These are phyloP conservation scores for Xestia ashworthii DNA, from an alignment of 2,888 invertebrate species.

Conservation along the genomic window DNA sequence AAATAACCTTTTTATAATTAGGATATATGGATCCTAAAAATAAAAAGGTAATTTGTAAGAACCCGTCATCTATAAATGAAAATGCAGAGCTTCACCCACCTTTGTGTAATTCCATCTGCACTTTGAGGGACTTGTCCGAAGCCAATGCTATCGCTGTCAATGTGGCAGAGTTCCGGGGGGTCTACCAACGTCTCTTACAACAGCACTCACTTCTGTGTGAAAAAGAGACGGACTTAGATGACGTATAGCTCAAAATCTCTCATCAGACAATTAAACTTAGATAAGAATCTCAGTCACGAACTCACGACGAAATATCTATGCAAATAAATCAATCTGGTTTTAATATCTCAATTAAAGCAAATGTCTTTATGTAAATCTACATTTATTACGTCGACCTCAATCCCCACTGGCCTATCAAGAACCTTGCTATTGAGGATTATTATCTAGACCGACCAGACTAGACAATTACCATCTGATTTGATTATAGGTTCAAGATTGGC, in stretches of 20 bases:
- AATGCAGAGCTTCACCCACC: too few species aligned
- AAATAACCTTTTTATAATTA: too few species aligned
- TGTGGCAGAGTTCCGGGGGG: too few species aligned
- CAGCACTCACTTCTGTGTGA: too few species aligned
- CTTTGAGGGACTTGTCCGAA: too few species aligned
- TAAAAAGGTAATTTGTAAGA: too few species aligned
- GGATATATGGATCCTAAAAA: too few species aligned
- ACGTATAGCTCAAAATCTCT: neutral
- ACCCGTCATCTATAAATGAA: too few species aligned
- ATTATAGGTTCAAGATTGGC: slow-evolving; percentile 19
- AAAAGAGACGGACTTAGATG: neutral
- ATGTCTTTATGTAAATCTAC: slow-evolving; percentile 21
- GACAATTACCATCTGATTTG: slow-evolving; percentile 43
- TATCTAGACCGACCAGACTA: slow-evolving; percentile 41
- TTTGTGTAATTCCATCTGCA: too few species aligned
- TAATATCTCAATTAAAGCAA: slow-evolving; percentile 7
- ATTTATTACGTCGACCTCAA: slow-evolving; percentile 37
- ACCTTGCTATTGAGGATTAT: slow-evolving; percentile 54
- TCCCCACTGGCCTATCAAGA: slow-evolving; percentile 10
- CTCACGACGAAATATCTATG: neutral
- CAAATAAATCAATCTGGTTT: slow-evolving; percentile 1
- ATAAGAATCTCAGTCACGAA: neutral
- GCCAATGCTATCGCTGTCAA: too few species aligned
- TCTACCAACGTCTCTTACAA: too few species aligned
- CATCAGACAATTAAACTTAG: neutral